phyloP scores from a whole-genome alignment of 2,888 invertebrate genomes.

The Lutraria lutraria region DNA sequence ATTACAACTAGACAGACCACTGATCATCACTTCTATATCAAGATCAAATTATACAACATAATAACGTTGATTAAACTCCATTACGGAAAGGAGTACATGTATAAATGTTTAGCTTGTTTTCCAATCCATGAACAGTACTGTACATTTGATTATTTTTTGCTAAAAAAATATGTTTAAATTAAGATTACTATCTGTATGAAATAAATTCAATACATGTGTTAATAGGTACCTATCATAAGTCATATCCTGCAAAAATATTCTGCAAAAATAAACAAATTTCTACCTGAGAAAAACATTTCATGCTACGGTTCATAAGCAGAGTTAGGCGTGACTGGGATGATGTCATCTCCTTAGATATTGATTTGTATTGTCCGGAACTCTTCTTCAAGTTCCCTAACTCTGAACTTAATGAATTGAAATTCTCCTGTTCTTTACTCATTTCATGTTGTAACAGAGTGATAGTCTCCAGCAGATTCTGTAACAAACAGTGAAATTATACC shows the following conservation, averaged over 20 bases:
- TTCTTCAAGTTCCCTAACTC: constrained; percentile 81
- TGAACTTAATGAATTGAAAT: constrained; percentile 84
- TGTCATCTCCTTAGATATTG: constrained; percentile 85
- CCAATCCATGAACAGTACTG: too few relatives aligned
- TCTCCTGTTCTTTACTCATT: constrained; percentile 86
- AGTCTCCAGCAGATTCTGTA: constrained; percentile 85
- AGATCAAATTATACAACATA: too few relatives aligned
- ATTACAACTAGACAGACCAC: too few relatives aligned
- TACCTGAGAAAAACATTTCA: constrained; percentile 87
- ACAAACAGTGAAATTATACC: background rate
- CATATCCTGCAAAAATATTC: background rate
- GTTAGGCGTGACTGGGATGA: constrained; percentile 85
- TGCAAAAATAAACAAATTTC: constrained; percentile 29
- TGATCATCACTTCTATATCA: too few relatives aligned
- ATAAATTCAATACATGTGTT: too few relatives aligned
- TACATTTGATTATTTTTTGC: too few relatives aligned
- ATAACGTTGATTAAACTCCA: too few relatives aligned
- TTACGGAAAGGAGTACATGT: too few relatives aligned
- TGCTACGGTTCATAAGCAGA: constrained; percentile 86
- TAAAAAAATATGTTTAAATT: too few relatives aligned
- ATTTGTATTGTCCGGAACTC: constrained; percentile 83
- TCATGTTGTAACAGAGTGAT: constrained; percentile 86
- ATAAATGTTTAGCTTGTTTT: too few relatives aligned
- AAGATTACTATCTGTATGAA: too few relatives aligned
- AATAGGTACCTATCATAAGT: too few relatives aligned